A percentile compares a stretch with the other conserved stretches of the same genome.
Conservation (phyloP, 2,113 vertebrate species). For the Chauna torquata region DNA sequence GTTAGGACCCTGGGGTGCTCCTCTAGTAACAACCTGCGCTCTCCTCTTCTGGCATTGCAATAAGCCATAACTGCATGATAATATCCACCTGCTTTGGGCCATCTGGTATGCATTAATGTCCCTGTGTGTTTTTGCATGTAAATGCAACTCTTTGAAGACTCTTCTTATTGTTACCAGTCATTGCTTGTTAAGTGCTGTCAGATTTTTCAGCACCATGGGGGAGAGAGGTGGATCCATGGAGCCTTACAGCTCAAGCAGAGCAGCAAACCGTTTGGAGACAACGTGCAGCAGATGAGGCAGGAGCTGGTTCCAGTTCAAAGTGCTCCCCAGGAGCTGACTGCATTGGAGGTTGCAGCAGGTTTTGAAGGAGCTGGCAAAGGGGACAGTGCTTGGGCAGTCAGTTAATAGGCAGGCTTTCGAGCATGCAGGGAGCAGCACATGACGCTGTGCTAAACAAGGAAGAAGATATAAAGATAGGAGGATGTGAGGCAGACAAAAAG, state of each 20-base stretch:
- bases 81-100: slow-evolving; percentile 21
- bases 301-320: fast-evolving
- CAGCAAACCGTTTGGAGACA: neutral
- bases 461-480: neutral
- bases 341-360: neutral
- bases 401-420: neutral
- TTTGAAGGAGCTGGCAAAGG: neutral
- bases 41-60: neutral
- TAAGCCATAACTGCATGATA: neutral
- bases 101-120: slow-evolving; percentile 18
- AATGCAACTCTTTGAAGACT: slow-evolving; percentile 26
- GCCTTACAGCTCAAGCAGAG: neutral
- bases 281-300: fast-evolving
- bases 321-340: neutral
- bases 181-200: neutral
- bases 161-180: slow-evolving; percentile 9
- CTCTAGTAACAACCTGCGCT: neutral
- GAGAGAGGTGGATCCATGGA: neutral
- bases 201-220: neutral
- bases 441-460: neutral
- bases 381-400: neutral
- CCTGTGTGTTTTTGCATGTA: neutral
- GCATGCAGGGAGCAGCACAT: neutral
- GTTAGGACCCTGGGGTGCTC: slow-evolving; percentile 28
- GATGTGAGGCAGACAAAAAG: neutral